A percentile compares a stretch with the other conserved stretches of the same genome.
These are phyloP conservation scores for Cheiracanthium punctorium DNA, from an alignment of 2,888 invertebrate species.

Conservation along the genomic window DNA sequence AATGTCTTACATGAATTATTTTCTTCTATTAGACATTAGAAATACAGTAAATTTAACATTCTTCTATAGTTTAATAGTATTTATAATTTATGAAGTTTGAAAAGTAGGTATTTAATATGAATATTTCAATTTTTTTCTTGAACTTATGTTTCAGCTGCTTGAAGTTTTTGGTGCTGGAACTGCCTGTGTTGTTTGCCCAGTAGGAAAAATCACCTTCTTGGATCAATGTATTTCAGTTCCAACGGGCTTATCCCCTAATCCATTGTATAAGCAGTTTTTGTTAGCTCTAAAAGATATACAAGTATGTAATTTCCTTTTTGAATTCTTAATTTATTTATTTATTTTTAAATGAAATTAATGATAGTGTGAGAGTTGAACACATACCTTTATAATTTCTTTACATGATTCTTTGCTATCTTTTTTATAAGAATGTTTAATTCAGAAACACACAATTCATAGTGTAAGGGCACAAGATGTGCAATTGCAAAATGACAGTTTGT, in stretches of 20 bases:
- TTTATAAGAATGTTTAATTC: too few species aligned
- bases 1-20: too few species aligned
- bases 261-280: conserved; percentile 84
- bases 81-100: neutral
- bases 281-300: conserved; percentile 91
- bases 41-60: neutral
- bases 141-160: conserved; percentile 82
- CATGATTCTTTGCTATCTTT: too few species aligned
- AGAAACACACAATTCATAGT: too few species aligned
- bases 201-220: conserved; percentile 87
- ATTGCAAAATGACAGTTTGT: too few species aligned
- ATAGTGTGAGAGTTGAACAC: too few species aligned
- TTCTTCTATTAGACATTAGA: too few species aligned
- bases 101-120: neutral
- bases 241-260: conserved; percentile 81
- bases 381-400: too few species aligned
- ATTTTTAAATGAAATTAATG: too few species aligned
- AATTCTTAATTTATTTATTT: too few species aligned
- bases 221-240: conserved; percentile 79
- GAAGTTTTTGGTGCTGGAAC: conserved; percentile 99
- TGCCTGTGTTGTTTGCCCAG: conserved; percentile 94
- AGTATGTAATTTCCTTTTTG: too few species aligned
- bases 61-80: neutral
- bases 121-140: neutral
- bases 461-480: too few species aligned